Conservation (phyloP, 2,888 invertebrate species). For the Anodontia alba region DNA sequence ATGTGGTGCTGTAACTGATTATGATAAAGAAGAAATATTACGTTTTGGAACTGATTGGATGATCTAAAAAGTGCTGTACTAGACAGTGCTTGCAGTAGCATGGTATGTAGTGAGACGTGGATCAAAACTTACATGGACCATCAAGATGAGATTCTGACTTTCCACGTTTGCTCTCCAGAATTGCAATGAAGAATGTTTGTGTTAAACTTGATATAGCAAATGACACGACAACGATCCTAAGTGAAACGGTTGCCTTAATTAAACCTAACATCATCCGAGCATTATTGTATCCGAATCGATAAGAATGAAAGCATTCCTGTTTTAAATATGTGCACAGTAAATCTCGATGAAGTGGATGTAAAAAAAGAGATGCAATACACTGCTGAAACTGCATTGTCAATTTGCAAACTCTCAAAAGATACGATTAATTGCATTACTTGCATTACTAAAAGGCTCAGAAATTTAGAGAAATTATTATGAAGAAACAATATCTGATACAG, state of each 20-base stretch:
- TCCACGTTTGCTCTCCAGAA: slow-evolving; percentile 32
- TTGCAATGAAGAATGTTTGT: slow-evolving; percentile 39
- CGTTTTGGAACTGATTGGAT: slow-evolving; percentile 25
- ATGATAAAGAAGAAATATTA: slow-evolving; percentile 22
- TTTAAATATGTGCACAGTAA: not conserved
- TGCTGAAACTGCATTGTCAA: slow-evolving; percentile 25
- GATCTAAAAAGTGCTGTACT: slow-evolving; percentile 29
- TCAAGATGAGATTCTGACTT: slow-evolving; percentile 39
- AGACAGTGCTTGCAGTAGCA: slow-evolving; percentile 38
- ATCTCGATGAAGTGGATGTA: not conserved
- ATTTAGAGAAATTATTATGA: slow-evolving; percentile 22
- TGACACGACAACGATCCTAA: slow-evolving; percentile 45
- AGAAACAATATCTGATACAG: slow-evolving; percentile 9
- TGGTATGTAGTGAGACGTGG: slow-evolving; percentile 30
- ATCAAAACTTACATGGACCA: slow-evolving; percentile 24
- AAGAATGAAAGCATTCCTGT: slow-evolving; percentile 16
- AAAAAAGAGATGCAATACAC: not conserved
- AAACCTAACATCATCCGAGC: slow-evolving; percentile 50
- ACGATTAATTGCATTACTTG: slow-evolving; percentile 22
- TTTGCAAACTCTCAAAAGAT: slow-evolving; percentile 38
- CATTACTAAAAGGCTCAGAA: slow-evolving; percentile 36
- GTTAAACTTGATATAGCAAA: slow-evolving; percentile 49
- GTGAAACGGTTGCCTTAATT: slow-evolving; percentile 29
- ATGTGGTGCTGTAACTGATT: slow-evolving; percentile 45
- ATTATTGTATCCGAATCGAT: slow-evolving; percentile 47